phyloP scores from a whole-genome alignment of 2,888 invertebrate genomes.

The Dicranocentrus wangi region DNA sequence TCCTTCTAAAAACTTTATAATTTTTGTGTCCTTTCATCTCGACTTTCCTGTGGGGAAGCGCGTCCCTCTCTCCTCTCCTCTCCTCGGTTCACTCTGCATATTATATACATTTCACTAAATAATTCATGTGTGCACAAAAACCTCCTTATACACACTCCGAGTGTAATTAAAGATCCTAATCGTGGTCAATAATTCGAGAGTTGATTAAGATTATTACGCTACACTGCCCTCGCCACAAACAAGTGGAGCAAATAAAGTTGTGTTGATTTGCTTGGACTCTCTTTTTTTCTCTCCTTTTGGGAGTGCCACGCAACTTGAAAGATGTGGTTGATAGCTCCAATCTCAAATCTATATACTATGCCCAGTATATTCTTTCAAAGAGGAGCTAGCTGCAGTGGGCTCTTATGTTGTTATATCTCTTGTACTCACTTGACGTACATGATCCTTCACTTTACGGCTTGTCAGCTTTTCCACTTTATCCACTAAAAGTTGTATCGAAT shows the following conservation, averaged over 20 bases:
- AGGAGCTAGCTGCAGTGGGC: no score
- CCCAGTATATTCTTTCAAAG: no score
- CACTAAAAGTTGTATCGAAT: conserved; percentile 9
- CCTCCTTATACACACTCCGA: neutral
- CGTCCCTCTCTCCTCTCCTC: no score
- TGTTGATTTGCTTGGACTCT: conserved; percentile 39
- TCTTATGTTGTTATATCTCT: no score
- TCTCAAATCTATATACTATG: no score
- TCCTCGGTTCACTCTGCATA: no score
- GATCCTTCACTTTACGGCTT: conserved; percentile 58
- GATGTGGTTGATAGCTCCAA: no score
- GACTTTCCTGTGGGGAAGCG: no score
- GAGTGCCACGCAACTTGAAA: conserved; percentile 5
- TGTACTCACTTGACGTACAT: conserved; percentile 20
- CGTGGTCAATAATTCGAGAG: conserved; percentile 38
- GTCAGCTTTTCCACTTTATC: conserved; percentile 37
- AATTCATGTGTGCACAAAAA: neutral
- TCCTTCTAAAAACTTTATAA: neutral
- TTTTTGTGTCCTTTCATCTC: conserved; percentile 17
- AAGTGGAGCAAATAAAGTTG: conserved; percentile 53
- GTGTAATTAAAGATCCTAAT: conserved; percentile 35
- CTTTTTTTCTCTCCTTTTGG: conserved; percentile 2
- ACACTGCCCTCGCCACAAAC: conserved; percentile 20
- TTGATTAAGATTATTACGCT: conserved; percentile 34
- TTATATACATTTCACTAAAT: neutral